Conservation (phyloP, 2,113 vertebrate genomes). For the Sturnus vulgaris region DNA sequence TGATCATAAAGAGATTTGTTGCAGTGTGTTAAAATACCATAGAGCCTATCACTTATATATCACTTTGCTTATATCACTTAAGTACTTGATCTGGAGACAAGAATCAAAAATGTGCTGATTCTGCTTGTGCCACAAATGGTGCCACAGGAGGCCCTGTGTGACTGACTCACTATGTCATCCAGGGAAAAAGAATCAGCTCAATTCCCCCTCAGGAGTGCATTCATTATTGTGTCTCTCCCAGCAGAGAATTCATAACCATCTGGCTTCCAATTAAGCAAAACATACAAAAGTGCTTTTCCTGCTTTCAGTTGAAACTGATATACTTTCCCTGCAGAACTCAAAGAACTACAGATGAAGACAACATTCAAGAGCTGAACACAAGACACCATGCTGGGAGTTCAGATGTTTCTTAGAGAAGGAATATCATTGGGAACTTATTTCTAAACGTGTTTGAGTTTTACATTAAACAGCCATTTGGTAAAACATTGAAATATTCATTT, state of each 20-base stretch:
- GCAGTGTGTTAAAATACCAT: background rate
- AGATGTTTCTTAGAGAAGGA: background rate
- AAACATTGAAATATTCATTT: background rate
- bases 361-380: background rate
- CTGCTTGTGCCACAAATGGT: background rate
- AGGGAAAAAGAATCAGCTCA: background rate
- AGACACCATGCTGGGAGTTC: background rate
- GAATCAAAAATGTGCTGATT: background rate
- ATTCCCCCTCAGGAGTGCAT: background rate
- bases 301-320: background rate
- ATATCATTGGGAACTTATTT: background rate
- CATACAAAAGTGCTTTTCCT: background rate
- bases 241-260: background rate
- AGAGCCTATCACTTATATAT: background rate
- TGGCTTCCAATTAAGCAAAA: constrained; percentile 11
- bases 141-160: background rate
- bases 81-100: background rate
- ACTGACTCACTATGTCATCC: background rate
- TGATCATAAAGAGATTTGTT: background rate
- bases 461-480: background rate
- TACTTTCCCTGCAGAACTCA: background rate
- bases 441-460: background rate
- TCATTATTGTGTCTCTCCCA: background rate
- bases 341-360: background rate
- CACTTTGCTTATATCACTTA: background rate